These are phyloP conservation scores for Lasioglossum malachurum DNA, from an alignment of 2,888 invertebrate species.

Conservation along the genomic window DNA sequence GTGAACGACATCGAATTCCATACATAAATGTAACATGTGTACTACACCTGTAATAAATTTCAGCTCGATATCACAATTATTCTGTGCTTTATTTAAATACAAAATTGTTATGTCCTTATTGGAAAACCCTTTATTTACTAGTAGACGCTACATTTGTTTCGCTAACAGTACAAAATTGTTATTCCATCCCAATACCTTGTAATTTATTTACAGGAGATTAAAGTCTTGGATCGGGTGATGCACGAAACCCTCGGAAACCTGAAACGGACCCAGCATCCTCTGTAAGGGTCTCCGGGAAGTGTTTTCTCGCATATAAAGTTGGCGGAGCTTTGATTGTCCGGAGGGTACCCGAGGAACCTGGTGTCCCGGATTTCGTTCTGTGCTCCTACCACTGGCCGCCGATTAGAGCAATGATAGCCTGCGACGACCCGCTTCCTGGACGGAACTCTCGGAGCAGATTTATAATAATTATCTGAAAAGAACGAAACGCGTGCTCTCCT, in stretches of 20 bases:
- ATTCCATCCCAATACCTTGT: too few relatives aligned
- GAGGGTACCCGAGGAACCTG: background rate
- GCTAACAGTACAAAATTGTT: too few relatives aligned
- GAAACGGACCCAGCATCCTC: background rate
- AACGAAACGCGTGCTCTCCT: conserved; percentile 47
- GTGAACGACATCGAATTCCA: too few relatives aligned
- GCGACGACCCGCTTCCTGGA: conserved; percentile 48
- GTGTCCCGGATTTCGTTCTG: background rate
- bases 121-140: too few relatives aligned
- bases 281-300: background rate
- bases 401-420: conserved; percentile 48
- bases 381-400: conserved; percentile 13
- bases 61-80: too few relatives aligned
- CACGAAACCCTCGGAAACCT: background rate
- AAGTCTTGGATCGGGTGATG: background rate
- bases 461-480: conserved; percentile 52
- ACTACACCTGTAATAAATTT: too few relatives aligned
- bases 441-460: conserved; percentile 38
- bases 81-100: too few relatives aligned
- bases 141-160: too few relatives aligned
- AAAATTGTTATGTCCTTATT: too few relatives aligned
- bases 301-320: background rate
- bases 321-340: background rate
- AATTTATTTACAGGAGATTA: background rate
- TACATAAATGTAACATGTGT: too few relatives aligned